Base-by-base conservation (phyloP, 2,113 vertebrate species). In the Rhea pennata region DNA sequence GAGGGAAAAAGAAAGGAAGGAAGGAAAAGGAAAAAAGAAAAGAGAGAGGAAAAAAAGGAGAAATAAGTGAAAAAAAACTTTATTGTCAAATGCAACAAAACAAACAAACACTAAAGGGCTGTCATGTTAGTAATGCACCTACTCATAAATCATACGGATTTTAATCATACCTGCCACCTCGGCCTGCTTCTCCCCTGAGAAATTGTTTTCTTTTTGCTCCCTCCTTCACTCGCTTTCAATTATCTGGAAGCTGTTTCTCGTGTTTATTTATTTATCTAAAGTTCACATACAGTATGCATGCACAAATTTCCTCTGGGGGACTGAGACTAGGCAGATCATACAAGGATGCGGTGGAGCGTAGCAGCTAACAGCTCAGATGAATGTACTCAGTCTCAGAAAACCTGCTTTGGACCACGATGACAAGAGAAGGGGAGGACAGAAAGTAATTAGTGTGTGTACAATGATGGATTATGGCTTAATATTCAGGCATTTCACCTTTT, bases 201-300 rank as follows among this genome's bases (percentile, higher is more conserved):
- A 98, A 98, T 98, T 95, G 98, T 98, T 98, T 98, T 98, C 97
- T 96, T 98, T 98, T 97, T 94, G 96, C 97, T 98, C 96, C 97
- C 98, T 98, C 97, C 97, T 98, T 98, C 98, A 89, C 98, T 98
- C 92, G 36, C 97, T 98, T 99, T 99, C 99, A 99, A 99, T 99
- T 99, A 99, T 99, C 98, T 98, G 97, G 98, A 98, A 98, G 98
- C 98, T 98, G 98, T 98, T 98, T 98, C 96, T 61, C 50, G 95
- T 98, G 98, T 98, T 99, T 99, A 98, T 98, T 99, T 99, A 99
- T 99, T 99, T 99, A 98, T 99, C 98, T 98, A 98, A 98, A 99
- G 98, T 99, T 99, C 98, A 98, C 98, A 97, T 98, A 98, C 97
- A 98, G 98, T 98, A 98, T 98, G 97, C 98, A 98, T 98, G 97